Base-by-base conservation (phyloP, 2,888 invertebrate genomes). In the Hirudinaria manillensis region DNA sequence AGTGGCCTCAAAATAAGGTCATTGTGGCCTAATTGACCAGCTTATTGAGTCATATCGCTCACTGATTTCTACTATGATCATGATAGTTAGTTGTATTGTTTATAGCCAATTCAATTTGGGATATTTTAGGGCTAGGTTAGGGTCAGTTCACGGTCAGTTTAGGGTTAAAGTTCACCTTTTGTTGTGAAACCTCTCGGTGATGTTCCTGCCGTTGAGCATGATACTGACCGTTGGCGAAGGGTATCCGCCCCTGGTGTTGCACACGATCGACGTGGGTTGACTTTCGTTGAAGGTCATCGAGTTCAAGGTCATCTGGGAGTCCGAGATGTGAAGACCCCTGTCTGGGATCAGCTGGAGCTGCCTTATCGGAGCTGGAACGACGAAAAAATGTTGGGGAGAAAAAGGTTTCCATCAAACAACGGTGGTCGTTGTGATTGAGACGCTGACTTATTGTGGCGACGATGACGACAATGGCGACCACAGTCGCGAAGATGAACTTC, bases 201-300 rank as follows among this genome's bases (percentile, higher is more conserved):
- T 61, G 72, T 74, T 73, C 27, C 19, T 71, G 7, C 36, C 66
- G 13, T 70, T 74, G 29, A 75, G 53, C 67, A 61, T 56, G 72
- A 77, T 71, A 29, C 68, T 45, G 70, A 76, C 70, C 7, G 51
- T 38, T 16, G 76, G 74, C 0, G 71, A 32, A 29, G 75, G 73
- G 72, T 76, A 76, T 4, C 65, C 76, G 65, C 76, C 76, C 55
- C 74, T 70, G 45, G 74, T 70, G 55, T 55, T 53, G 51, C 76
- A 76, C 24, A 70, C 56, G 67, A 76, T 55, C 32, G 70, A 56
- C 1, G 29, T 72, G 29, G 45, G 53, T 27, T 65, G 65, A 4
- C 29, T 29, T 45, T 72, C 32, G 72, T 24, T 72, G 55, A 38
- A 32, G 34, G 67, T 68, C 51, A 36, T 68, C 21, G 51, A 32